Evolutionary conservation across 2,888 invertebrate species (phyloP).

Genomic region (Limnephilus auricula): DNA sequence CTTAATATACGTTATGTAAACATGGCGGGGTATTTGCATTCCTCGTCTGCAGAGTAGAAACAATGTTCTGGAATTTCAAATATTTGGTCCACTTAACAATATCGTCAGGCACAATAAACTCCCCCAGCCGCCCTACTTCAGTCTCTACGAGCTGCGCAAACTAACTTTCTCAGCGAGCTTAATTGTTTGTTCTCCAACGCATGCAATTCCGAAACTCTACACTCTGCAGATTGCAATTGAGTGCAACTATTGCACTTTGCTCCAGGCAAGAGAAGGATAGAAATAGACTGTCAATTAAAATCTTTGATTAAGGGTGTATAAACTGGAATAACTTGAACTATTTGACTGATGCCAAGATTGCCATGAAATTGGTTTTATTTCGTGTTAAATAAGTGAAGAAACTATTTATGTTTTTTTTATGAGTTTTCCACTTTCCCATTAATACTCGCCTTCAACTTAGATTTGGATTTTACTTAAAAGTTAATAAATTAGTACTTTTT

Average conservation of each 20-base stretch:
- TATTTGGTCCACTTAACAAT: conserved; percentile 15
- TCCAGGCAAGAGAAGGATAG: neutral
- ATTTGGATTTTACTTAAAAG: too few relatives aligned
- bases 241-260: conserved; percentile 7
- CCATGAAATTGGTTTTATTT: neutral
- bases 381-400: neutral
- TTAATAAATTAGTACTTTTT: too few relatives aligned
- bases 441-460: too few relatives aligned
- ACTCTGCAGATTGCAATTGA: conserved; percentile 15
- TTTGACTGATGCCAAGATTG: neutral
- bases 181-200: conserved; percentile 54
- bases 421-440: too few relatives aligned
- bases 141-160: conserved; percentile 18
- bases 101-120: conserved; percentile 4
- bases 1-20: neutral
- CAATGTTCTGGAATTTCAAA: conserved; percentile 4
- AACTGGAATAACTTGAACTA: neutral
- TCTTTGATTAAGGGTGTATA: neutral
- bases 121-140: neutral
- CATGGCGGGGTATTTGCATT: neutral
- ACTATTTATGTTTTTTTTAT: too few relatives aligned
- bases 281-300: neutral
- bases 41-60: neutral
- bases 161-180: conserved; percentile 50
- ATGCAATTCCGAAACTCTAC: conserved; percentile 39